Conservation (phyloP, 2,113 vertebrate species). For the Thryonomys swinderianus region DNA sequence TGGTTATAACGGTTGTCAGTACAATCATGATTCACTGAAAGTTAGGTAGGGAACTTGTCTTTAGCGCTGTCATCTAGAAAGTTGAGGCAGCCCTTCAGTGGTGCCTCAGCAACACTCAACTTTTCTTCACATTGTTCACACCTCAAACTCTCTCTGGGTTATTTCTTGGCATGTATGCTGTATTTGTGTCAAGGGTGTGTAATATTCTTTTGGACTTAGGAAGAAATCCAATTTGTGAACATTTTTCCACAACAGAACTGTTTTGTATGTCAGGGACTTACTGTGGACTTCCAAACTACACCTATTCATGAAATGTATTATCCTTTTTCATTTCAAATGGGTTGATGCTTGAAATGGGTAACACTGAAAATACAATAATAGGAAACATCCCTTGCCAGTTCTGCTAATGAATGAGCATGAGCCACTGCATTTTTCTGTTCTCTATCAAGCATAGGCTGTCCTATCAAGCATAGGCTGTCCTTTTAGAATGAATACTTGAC, state of each 20-base stretch:
- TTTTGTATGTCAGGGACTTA: neutral
- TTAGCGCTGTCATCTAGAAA: neutral
- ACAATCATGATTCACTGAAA: neutral
- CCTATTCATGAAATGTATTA: neutral
- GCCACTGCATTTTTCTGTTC: neutral
- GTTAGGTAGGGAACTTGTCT: neutral
- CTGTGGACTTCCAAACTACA: neutral
- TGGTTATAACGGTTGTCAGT: neutral
- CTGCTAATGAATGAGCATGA: neutral
- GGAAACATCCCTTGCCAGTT: neutral
- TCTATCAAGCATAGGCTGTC: neutral
- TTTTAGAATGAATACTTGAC: neutral
- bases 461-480: neutral
- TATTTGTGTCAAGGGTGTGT: neutral
- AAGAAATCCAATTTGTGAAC: neutral
- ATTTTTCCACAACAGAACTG: neutral
- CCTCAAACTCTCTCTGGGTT: neutral
- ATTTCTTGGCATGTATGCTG: neutral
- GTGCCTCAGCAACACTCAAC: neutral
- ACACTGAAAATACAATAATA: neutral
- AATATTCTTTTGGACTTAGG: neutral
- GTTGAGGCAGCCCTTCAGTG: neutral
- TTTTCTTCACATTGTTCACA: neutral
- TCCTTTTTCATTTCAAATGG: neutral
- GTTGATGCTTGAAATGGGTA: constrained; percentile 13